phyloP scores from a whole-genome alignment of 1,140 invertebrate species.

The Leguminivora glycinivorella region DNA sequence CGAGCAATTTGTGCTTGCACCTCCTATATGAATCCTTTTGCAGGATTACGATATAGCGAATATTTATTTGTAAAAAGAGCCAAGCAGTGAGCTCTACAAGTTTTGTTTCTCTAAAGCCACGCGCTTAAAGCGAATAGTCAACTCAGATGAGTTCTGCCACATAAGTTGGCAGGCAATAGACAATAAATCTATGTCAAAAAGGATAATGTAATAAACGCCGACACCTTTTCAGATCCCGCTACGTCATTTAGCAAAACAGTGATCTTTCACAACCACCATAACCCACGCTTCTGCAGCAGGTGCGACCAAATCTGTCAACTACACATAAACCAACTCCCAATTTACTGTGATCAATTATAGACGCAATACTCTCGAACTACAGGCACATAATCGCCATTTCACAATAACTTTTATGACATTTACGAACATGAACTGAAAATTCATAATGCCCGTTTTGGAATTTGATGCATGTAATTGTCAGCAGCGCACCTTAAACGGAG shows the following conservation, averaged over 20 bases:
- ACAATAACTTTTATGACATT: background rate
- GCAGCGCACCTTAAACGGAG: background rate
- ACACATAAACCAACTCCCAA: background rate
- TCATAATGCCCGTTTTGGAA: constrained; percentile 6
- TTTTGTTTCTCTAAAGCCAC: no score
- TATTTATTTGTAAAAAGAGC: no score
- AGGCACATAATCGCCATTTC: background rate
- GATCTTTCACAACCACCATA: background rate
- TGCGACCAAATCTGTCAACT: background rate
- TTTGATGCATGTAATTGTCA: constrained; percentile 23
- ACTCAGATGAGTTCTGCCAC: no score
- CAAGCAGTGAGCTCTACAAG: no score
- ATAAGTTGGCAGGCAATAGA: no score
- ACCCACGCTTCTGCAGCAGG: constrained; percentile 14
- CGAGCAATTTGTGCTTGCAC: no score
- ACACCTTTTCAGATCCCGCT: no score
- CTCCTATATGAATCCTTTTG: no score
- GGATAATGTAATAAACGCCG: no score
- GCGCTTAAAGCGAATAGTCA: no score
- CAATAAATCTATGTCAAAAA: no score
- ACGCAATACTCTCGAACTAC: background rate
- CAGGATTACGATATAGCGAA: no score
- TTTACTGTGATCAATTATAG: background rate
- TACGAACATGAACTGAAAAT: background rate
- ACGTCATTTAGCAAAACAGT: background rate